A percentile compares a stretch with the other conserved stretches of the same genome.
Conservation (phyloP, 1,140 invertebrate genomes). For the Olivierus martensii region DNA sequence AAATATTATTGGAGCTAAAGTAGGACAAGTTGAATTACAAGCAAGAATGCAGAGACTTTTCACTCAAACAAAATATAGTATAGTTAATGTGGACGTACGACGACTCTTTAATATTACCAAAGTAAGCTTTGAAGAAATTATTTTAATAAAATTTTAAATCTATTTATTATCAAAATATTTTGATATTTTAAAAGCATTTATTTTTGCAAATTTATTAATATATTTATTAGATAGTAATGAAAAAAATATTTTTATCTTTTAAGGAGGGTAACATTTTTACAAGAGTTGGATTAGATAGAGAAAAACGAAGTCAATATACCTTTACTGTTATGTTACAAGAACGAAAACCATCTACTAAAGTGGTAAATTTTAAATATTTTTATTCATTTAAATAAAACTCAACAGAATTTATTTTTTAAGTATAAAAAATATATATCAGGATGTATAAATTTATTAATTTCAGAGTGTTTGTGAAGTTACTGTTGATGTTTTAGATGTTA, state of each 20-base stretch:
- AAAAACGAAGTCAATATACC: constrained; percentile 53
- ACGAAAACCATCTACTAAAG: constrained; percentile 22
- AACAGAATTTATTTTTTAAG: too few species aligned
- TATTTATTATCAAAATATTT: constrained; percentile 33
- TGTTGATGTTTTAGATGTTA: constrained; percentile 70
- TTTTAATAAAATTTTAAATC: neutral
- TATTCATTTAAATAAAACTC: neutral
- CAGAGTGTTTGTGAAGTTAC: constrained; percentile 35
- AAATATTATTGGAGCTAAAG: constrained; percentile 54
- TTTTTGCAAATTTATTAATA: too few species aligned
- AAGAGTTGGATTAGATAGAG: constrained; percentile 55
- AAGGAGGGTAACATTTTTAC: constrained; percentile 63
- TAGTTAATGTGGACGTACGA: constrained; percentile 23
- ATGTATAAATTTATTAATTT: too few species aligned
- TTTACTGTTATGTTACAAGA: constrained; percentile 51
- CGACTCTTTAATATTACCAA: constrained; percentile 21
- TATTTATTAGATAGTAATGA: too few species aligned
- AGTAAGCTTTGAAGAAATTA: constrained; percentile 5
- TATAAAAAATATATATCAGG: too few species aligned
- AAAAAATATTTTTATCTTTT: neutral
- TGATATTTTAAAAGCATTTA: constrained; percentile 38
- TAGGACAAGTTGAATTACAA: constrained; percentile 42
- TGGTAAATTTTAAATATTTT: constrained; percentile 16
- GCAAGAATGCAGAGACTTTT: constrained; percentile 37
- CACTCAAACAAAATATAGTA: constrained; percentile 21